Evolutionary conservation across 2,888 invertebrate species (phyloP).

Genomic region (Oithona nana): DNA sequence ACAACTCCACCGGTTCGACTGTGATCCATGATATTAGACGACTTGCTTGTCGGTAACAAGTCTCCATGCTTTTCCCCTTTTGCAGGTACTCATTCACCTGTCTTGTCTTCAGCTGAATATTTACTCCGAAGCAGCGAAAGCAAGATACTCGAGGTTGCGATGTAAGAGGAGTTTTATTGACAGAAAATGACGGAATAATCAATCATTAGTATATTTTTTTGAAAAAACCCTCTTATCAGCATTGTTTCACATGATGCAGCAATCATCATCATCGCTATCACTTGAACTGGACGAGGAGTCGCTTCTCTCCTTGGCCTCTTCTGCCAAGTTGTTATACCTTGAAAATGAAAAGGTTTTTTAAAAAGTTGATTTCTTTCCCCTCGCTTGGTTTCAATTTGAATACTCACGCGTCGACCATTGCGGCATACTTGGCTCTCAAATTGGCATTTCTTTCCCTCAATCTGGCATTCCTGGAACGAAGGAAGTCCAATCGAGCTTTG

Average conservation of each 20-base stretch:
- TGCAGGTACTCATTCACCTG: no score
- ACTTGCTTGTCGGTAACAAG: not conserved
- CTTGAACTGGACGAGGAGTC: not conserved
- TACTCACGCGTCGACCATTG: not conserved
- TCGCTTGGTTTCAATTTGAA: not conserved
- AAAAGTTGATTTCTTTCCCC: not conserved
- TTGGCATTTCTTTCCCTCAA: not conserved
- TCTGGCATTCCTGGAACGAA: not conserved
- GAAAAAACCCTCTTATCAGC: not conserved
- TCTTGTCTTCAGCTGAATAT: no score
- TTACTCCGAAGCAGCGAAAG: no score
- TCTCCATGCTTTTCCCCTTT: no score
- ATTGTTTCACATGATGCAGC: not conserved
- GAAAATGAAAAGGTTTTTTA: not conserved
- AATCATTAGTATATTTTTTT: no score
- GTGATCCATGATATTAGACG: constrained; percentile 3
- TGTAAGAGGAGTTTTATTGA: not conserved
- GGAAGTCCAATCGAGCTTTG: not conserved
- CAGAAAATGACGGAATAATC: no score
- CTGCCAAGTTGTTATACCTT: constrained; percentile 1
- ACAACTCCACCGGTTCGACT: constrained; percentile 8
- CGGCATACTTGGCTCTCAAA: not conserved
- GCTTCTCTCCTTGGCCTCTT: not conserved
- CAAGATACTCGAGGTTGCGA: not conserved
- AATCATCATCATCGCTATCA: not conserved